Base-by-base conservation (phyloP, 2,113 vertebrate genomes). In the Shinisaurus crocodilurus region DNA sequence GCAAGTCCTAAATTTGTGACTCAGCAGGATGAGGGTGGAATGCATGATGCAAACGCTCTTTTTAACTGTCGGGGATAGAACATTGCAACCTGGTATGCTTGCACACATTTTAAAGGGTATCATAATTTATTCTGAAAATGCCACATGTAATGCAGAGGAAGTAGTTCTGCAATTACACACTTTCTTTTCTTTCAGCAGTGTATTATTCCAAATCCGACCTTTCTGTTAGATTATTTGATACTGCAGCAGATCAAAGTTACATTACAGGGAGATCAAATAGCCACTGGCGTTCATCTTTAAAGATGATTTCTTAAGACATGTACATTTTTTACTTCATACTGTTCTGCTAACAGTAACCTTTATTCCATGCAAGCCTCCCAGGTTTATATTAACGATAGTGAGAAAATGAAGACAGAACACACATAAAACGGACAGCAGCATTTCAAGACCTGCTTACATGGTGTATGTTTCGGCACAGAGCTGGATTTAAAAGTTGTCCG, bases 201-300 rank as follows among this genome's bases (percentile, higher is more conserved):
- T 70, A 60, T 85, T 69, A 86, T 86, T 82, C 45, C 18, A 43
- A 70, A 69, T 72, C 89, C 50, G 18, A 79, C 76, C 65, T 90
- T 86, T 70, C 89, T 80, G 45, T 86, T 79, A 90, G 75, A 90
- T 90, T 70, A 90, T 86, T 70, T 90, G 76, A 90, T 80, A 60
- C 74, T 37, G 75, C 75, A 86, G 60, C 75, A 70, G 89, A 90
- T 86, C 83, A 80, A 90, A 86, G 83, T 37, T 45, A 29, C 65
- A 80, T 86, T 90, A 79, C 45, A 70, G 63, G 48, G 45, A 90
- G 89, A 79, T 90, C 89, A 90, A 90, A 90, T 86, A 90, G 76
- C 89, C 89, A 86, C n/a, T 90, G 84, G 75, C 75, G 29, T n/a
- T 86, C 89, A 80, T 70, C 48, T 90, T 90, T 86, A 70, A 90